These are phyloP conservation scores for Eonycteris spelaea DNA, from an alignment of 2,113 vertebrate genomes.

Conservation along the genomic window DNA sequence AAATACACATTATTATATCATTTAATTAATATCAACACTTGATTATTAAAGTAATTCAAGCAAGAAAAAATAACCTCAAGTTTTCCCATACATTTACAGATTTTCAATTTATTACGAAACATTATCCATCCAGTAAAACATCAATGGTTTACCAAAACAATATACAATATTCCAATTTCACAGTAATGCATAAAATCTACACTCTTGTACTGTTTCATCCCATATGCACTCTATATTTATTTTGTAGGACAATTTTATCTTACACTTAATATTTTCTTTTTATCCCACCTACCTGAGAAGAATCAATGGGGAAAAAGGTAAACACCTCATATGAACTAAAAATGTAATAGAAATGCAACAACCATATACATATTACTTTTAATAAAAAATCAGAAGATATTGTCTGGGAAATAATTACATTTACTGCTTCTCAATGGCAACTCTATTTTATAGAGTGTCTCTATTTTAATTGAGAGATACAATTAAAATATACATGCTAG, in stretches of 20 bases:
- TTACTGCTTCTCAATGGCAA: background rate
- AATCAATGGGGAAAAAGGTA: background rate
- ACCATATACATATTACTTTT: background rate
- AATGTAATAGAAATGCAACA: background rate
- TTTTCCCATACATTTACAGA: background rate
- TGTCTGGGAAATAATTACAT: background rate
- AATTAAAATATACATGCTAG: background rate
- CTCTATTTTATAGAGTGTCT: no score
- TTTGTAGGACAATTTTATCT: background rate
- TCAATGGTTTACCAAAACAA: background rate
- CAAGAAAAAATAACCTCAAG: background rate
- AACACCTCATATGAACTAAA: background rate
- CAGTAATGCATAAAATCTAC: background rate
- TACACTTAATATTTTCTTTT: background rate
- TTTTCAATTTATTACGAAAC: background rate
- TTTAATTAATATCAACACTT: background rate
- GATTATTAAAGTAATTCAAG: background rate
- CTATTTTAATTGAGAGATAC: no score
- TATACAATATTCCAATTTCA: background rate
- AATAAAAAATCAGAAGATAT: background rate
- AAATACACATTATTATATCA: background rate
- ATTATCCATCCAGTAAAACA: background rate
- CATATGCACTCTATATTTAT: background rate
- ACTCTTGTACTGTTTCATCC: background rate
- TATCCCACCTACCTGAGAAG: background rate